A percentile compares a stretch with the other conserved stretches of the same genome.
These are phyloP conservation scores for Galbula dea DNA, from an alignment of 2,113 vertebrate species.

Conservation along the genomic window DNA sequence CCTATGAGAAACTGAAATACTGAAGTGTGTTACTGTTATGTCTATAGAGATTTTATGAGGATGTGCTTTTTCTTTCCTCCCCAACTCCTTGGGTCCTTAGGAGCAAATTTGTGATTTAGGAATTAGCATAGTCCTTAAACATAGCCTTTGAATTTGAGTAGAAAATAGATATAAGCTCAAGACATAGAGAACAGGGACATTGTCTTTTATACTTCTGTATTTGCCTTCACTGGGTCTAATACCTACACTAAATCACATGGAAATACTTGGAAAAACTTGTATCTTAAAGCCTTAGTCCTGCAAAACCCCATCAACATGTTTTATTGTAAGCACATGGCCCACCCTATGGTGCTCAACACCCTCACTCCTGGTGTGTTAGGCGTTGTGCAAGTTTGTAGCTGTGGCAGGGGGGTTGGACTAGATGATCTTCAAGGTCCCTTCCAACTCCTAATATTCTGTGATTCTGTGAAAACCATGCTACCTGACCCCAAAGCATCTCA, in stretches of 20 bases:
- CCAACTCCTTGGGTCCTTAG: neutral
- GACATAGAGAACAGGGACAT: neutral
- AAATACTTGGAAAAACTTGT: neutral
- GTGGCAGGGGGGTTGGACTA: too few species aligned
- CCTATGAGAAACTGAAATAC: neutral
- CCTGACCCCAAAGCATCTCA: neutral
- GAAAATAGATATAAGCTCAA: neutral
- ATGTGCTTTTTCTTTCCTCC: neutral
- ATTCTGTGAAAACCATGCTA: neutral
- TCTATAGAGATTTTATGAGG: neutral
- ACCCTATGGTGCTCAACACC: neutral
- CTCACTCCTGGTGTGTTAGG: neutral
- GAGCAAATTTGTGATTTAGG: neutral
- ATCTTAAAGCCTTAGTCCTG: neutral
- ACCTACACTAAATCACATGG: neutral
- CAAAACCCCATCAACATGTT: neutral
- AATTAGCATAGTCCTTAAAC: neutral
- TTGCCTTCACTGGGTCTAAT: neutral
- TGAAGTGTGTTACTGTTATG: neutral
- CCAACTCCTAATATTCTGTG: too few species aligned
- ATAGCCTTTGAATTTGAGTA: neutral
- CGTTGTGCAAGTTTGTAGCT: neutral
- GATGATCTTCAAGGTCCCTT: too few species aligned
- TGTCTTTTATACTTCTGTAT: neutral
- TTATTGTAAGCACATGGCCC: neutral